Evolutionary conservation across 1,140 invertebrate genomes (phyloP).

Genomic region (Scaptomyza pallida): DNA sequence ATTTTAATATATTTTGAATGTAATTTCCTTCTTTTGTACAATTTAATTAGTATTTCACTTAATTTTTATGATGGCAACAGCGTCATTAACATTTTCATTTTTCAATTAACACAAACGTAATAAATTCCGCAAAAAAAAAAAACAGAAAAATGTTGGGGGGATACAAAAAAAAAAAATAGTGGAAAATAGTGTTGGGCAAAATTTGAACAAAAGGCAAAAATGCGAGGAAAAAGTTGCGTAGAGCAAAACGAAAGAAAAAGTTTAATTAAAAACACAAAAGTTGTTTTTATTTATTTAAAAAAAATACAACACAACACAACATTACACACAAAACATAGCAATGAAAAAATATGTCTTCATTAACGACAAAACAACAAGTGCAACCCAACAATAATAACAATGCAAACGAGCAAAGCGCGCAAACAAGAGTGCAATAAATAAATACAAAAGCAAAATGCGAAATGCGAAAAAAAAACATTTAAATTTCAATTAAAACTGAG

Average conservation of each 20-base stretch:
- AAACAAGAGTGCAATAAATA: slow-evolving; percentile 65
- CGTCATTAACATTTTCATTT: slow-evolving; percentile 83
- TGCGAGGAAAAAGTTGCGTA: slow-evolving; percentile 27
- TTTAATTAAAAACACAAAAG: slow-evolving; percentile 83
- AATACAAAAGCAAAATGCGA: slow-evolving; percentile 70
- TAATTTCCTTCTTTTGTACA: slow-evolving; percentile 32
- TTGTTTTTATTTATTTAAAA: slow-evolving; percentile 71
- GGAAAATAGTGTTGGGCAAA: slow-evolving; percentile 3
- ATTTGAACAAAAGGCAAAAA: slow-evolving; percentile 30
- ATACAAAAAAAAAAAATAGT: slow-evolving; percentile 50
- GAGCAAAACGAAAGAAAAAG: slow-evolving; percentile 62
- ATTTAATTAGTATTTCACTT: slow-evolving; percentile 81
- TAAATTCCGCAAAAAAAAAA: slow-evolving; percentile 68
- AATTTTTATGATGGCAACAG: slow-evolving; percentile 70
- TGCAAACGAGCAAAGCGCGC: slow-evolving; percentile 43
- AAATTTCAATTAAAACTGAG: slow-evolving; percentile 78
- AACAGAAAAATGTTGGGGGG: slow-evolving; percentile 13
- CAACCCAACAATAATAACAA: slow-evolving; percentile 73
- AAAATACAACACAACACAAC: slow-evolving; percentile 32
- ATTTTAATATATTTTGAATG: neutral
- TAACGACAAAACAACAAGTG: slow-evolving; percentile 70
- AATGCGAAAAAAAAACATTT: slow-evolving; percentile 81
- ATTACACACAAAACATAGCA: slow-evolving; percentile 37
- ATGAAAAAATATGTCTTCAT: slow-evolving; percentile 82
- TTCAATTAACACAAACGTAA: slow-evolving; percentile 83